Percentiles rank a stretch among this genome's conserved stretches.
These are phyloP conservation scores for Enteromius unitaeniatus DNA, from an alignment of 2,797 vertebrate genomes.

Conservation along the genomic window DNA sequence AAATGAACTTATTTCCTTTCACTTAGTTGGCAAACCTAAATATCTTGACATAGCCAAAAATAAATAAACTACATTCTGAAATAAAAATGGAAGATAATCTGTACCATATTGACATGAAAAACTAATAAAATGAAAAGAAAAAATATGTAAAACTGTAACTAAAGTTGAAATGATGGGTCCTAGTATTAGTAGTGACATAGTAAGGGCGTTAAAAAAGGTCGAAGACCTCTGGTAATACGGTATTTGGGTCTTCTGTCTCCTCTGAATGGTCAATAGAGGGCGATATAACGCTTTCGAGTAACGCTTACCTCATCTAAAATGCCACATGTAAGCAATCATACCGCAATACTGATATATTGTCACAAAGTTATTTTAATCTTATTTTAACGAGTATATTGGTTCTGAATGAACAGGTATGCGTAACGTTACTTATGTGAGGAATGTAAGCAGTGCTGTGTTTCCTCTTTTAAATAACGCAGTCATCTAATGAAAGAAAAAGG, in stretches of 20 bases:
- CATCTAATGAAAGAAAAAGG: too few species aligned
- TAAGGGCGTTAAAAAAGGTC: too few species aligned
- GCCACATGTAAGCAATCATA: not conserved
- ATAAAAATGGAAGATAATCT: not conserved
- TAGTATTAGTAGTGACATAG: too few species aligned
- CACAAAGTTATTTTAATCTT: not conserved
- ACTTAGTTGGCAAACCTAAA: not conserved
- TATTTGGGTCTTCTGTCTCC: not conserved
- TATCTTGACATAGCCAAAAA: not conserved
- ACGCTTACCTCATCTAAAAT: not conserved
- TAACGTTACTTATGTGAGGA: not conserved
- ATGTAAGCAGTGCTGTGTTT: not conserved
- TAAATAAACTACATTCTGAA: not conserved
- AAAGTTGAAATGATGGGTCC: not conserved
- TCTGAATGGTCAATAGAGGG: slow-evolving; percentile 66
- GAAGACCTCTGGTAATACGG: not conserved
- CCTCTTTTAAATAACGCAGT: not conserved
- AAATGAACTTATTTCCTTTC: too few species aligned
- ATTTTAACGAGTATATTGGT: not conserved
- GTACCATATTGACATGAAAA: not conserved
- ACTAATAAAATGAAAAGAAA: not conserved
- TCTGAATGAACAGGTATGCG: not conserved
- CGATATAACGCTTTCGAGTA: slow-evolving; percentile 35
- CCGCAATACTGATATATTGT: not conserved
- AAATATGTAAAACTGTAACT: too few species aligned